Evolutionary conservation across 2,113 vertebrate species (phyloP).

Genomic region (Dinomys branickii): DNA sequence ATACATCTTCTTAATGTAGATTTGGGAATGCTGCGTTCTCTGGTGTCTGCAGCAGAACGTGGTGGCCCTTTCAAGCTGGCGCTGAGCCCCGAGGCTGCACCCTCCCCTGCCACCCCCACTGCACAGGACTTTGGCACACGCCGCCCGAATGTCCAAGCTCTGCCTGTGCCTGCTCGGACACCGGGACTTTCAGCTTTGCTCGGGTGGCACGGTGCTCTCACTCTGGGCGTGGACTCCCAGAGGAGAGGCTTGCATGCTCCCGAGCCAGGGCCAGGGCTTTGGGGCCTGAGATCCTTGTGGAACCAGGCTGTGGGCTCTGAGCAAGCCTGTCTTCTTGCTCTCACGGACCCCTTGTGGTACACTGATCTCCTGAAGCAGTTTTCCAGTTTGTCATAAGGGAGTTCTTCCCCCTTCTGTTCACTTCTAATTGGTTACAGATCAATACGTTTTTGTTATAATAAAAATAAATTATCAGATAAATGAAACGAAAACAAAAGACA

Average conservation of each 20-base stretch:
- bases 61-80: not conserved
- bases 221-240: no score
- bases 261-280: not conserved
- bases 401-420: not conserved
- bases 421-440: not conserved
- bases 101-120: not conserved
- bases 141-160: not conserved
- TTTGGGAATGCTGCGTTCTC: rapidly evolving
- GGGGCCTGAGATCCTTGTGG: not conserved
- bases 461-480: not conserved
- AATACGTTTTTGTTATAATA: not conserved
- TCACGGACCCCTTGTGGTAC: not conserved
- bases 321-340: not conserved
- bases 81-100: not conserved
- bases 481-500: not conserved
- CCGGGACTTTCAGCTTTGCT: not conserved
- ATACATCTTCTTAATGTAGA: no score
- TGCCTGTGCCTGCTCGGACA: no score
- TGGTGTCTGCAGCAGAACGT: not conserved
- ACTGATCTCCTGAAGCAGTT: not conserved
- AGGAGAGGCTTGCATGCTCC: no score
- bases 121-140: not conserved
- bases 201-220: not conserved
- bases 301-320: not conserved
- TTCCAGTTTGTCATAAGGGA: not conserved